Percentiles rank a stretch among this genome's conserved stretches.
These are phyloP conservation scores for Cistogaster globosa DNA, from an alignment of 2,888 invertebrate genomes.

Conservation along the genomic window DNA sequence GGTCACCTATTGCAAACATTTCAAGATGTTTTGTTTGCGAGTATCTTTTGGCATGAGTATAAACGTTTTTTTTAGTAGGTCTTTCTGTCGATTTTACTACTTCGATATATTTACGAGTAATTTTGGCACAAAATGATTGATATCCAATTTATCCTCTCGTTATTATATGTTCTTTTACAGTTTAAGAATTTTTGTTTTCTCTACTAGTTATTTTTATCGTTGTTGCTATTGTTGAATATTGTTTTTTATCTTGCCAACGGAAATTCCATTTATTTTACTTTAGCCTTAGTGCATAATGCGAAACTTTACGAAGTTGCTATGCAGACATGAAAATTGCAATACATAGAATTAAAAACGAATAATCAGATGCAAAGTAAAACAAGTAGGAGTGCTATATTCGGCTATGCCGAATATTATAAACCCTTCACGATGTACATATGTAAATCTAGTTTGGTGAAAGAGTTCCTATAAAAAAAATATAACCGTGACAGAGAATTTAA, in stretches of 20 bases:
- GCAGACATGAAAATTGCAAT: neutral
- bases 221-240: constrained; percentile 13
- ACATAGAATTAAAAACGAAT: neutral
- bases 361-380: no score
- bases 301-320: constrained; percentile 19
- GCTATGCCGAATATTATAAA: no score
- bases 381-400: no score
- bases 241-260: constrained; percentile 29
- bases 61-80: neutral
- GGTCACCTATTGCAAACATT: constrained; percentile 26
- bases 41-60: neutral
- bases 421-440: no score
- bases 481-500: no score
- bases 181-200: neutral
- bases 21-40: no score
- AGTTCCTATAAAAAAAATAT: neutral
- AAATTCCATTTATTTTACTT: constrained; percentile 58
- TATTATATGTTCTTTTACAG: constrained; percentile 29
- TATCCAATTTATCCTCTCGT: constrained; percentile 46
- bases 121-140: constrained; percentile 63
- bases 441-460: neutral
- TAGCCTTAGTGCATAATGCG: constrained; percentile 48
- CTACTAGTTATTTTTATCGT: constrained; percentile 23
- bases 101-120: constrained; percentile 15
- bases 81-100: constrained; percentile 13